Evolutionary conservation across 2,888 invertebrate species (phyloP), one percentile per base, ranked within the genome.

Genomic region (Nysson spinosus): DNA sequence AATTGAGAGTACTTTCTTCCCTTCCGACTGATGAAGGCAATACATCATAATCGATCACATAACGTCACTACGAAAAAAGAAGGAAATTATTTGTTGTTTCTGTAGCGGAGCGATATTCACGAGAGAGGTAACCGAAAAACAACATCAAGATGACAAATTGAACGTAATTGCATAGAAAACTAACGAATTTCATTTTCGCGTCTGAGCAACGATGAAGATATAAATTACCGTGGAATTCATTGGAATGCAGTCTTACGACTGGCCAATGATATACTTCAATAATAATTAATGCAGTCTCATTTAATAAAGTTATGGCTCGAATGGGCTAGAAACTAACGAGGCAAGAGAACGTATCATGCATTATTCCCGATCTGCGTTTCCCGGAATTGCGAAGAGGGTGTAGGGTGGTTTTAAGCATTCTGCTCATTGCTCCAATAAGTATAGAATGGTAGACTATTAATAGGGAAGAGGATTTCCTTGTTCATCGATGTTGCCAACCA

Each of bases 11-110:
- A 39, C 9, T 32, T 40, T 56, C 35, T 35, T 43, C 17, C 34
- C 19, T 43, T 43, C 51, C 30, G 30, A 12, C 12, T 30, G 47
- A 40, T 46, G 57, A 54, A 50, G 49, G 35, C n/a, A 42, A 75
- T 75, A 42, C 34, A 63, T 75, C 75, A 75, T 39, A 58, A 71
- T 75, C 71, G 69, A 71, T 75, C 75, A 75, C 50, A 28, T 20
- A 35, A 22, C 39, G 58, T 55, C 60, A 55, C 32, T 54, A 12
- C 28, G 37, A 35, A 37, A 24, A 66, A 54, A 44, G 20, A n/a
- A n/a, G 37, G 35, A 54, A 65, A 62, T 57, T 52, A 60, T 54
- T 54, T 68, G 24, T 11, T 19, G 19, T 12, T n/a, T 5, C 28
- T 19, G 12, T 11, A 16, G 22, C 19, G 17, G 11, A 22, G 26